Evolutionary conservation across 2,888 invertebrate species (phyloP).

Genomic region (Plebejus anna): DNA sequence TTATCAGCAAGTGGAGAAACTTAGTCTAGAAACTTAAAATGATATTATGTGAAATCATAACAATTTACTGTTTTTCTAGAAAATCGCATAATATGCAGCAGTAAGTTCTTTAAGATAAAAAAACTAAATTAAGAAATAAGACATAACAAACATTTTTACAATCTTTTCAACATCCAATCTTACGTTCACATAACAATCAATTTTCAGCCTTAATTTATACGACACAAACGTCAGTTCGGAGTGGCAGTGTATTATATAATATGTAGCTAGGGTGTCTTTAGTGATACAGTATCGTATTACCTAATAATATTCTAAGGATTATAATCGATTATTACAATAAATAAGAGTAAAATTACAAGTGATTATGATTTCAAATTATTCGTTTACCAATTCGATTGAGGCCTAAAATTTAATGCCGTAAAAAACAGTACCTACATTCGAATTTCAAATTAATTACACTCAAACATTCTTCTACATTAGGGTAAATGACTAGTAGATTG

Average conservation of each 20-base stretch:
- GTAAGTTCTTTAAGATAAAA: background rate
- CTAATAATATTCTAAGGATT: slow-evolving; percentile 8
- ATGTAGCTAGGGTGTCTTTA: slow-evolving; percentile 15
- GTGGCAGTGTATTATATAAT: background rate
- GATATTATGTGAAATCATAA: slow-evolving; percentile 1
- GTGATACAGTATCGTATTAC: slow-evolving; percentile 9
- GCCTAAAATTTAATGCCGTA: background rate
- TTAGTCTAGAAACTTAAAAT: background rate
- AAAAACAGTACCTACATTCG: background rate
- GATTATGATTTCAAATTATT: background rate
- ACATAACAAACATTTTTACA: background rate
- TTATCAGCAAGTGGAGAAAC: too few relatives aligned
- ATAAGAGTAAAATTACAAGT: background rate
- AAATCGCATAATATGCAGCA: background rate
- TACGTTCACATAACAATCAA: background rate
- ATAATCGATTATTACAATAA: background rate
- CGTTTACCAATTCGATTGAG: background rate
- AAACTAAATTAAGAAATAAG: background rate
- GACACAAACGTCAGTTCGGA: background rate
- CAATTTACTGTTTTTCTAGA: background rate
- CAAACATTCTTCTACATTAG: background rate
- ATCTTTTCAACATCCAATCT: background rate
- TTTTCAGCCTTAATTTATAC: slow-evolving; percentile 14
- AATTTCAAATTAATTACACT: background rate
- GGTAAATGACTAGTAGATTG: too few relatives aligned